phyloP scores from a whole-genome alignment of 1,140 invertebrate genomes.

The Drosophila malerkotliana region DNA sequence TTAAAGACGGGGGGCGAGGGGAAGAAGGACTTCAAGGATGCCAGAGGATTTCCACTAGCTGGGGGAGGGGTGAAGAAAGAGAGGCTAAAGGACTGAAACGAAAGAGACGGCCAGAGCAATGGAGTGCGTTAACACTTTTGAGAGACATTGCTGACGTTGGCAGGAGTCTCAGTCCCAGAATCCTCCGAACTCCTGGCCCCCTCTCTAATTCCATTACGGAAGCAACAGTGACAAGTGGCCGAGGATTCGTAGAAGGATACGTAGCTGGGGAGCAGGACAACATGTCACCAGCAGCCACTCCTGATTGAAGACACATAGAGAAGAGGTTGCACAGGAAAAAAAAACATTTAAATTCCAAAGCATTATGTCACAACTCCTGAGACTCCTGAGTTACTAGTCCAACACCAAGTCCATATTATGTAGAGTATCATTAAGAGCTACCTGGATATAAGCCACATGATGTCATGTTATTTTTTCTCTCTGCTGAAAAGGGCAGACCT shows the following conservation, averaged over 20 bases:
- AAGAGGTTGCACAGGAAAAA: slow-evolving; percentile 5
- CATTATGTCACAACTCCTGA: no score
- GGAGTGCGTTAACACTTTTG: slow-evolving; percentile 79
- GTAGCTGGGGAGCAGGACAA: slow-evolving; percentile 18
- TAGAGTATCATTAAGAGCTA: not conserved
- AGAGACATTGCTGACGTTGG: slow-evolving; percentile 59
- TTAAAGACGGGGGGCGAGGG: slow-evolving; percentile 39
- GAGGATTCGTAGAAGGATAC: slow-evolving; percentile 34
- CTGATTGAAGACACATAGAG: slow-evolving; percentile 55
- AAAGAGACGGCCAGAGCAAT: slow-evolving; percentile 33
- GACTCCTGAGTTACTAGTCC: no score
- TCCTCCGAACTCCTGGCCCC: slow-evolving; percentile 7
- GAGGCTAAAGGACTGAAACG: not conserved
- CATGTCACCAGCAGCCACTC: slow-evolving; percentile 50
- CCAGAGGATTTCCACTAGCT: slow-evolving; percentile 9
- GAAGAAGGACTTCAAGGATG: not conserved
- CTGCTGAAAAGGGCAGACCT: slow-evolving; percentile 5
- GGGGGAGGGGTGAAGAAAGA: not conserved
- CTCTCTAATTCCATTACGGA: slow-evolving; percentile 78
- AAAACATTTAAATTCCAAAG: not conserved
- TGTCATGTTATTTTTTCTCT: not conserved
- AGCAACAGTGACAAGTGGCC: slow-evolving; percentile 81
- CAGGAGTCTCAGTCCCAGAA: slow-evolving; percentile 28
- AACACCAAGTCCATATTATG: no score
- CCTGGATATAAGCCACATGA: not conserved